phyloP scores from a whole-genome alignment of 2,113 vertebrate genomes.

The Thryonomys swinderianus region DNA sequence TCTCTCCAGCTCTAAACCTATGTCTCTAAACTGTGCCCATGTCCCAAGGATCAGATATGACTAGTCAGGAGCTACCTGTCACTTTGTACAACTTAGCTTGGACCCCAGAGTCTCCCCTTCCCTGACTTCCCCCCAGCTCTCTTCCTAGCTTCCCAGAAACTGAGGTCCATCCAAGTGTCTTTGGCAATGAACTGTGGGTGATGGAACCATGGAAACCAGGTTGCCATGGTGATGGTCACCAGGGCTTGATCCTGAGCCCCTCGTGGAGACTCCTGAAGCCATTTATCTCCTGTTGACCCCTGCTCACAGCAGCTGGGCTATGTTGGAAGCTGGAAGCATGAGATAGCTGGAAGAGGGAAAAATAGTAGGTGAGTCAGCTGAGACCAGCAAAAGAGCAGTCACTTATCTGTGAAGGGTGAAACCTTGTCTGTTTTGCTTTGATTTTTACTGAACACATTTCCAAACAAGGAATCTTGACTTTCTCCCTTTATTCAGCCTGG shows the following conservation, averaged over 20 bases:
- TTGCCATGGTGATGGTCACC: rapidly evolving
- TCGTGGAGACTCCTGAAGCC: background rate
- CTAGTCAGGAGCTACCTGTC: background rate
- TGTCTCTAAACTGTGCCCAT: background rate
- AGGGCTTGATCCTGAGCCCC: background rate
- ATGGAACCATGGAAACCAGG: background rate
- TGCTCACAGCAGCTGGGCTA: rapidly evolving
- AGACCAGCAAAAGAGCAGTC: background rate
- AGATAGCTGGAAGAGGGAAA: background rate
- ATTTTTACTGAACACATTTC: background rate
- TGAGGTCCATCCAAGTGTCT: background rate
- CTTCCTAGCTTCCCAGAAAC: background rate
- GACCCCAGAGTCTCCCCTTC: background rate
- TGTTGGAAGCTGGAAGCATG: background rate
- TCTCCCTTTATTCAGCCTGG: background rate
- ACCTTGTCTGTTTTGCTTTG: background rate
- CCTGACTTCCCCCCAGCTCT: background rate
- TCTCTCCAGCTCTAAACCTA: background rate
- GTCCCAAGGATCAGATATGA: background rate
- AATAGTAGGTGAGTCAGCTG: background rate
- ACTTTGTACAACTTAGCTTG: background rate
- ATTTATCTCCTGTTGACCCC: background rate
- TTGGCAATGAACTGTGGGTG: background rate
- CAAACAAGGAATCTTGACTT: background rate
- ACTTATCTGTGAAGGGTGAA: background rate